Evolutionary conservation across 2,888 invertebrate genomes (phyloP), one percentile per base, ranked within the genome.

Genomic region (Sussaba pulchella): DNA sequence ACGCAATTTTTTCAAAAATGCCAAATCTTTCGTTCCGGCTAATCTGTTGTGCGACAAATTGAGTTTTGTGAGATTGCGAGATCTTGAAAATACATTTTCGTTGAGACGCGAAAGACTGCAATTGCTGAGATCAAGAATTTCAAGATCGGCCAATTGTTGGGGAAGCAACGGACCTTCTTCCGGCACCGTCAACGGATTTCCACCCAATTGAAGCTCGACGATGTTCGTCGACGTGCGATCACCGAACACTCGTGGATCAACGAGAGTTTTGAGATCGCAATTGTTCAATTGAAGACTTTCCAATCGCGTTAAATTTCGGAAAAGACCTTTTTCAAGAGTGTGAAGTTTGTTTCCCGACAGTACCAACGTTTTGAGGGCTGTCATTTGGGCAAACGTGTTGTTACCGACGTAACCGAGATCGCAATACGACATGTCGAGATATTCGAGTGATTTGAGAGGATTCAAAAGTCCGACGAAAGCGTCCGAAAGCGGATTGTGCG

Each of bases 371-470:
- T 94, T 95, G 92, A 96, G 93, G 9, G 94, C 94, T 0, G 94
- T 94, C 95, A 96, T 96, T 87, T 95, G 94, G 3, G 95, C 93
- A 87, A 96, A 96, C 2, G 95, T 94, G 36, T 94, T 93, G 43
- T 95, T 95, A 0, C 95, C 94, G 71, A 96, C 93, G 82, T 94
- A 93, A 0, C 95, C 95, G 1, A 96, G 92, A 88, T 95, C 94
- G 90, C 95, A 95, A 88, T 95, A 95, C 5, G 96, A 95, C 95
- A 96, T 96, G 89, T 96, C 95, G 2, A 96, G 92, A 86, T 95
- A 95, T 89, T 95, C 95, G 39, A 96, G 91, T 12, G 95, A 94
- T 78, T 94, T 94, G 0, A 96, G 90, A 0, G 96, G 96, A 1
- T 94, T 94, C 17, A 96, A 90, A 26, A 96, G 89, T 85, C 93